Conservation (phyloP, 2,113 vertebrate species). For the Oncorhynchus nerka region DNA sequence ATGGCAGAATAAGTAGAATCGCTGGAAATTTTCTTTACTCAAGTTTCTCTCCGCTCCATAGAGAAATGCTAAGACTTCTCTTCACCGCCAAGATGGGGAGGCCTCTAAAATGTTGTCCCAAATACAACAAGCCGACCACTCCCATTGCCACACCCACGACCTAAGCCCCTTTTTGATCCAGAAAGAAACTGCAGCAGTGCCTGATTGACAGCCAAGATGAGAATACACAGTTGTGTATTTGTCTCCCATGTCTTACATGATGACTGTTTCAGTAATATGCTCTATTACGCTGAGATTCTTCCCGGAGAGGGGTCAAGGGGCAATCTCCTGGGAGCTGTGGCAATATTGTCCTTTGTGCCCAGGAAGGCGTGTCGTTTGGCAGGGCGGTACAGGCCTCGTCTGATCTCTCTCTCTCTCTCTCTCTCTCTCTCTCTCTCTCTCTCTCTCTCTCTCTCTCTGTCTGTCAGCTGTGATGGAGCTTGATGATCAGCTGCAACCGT, state of each 20-base stretch:
- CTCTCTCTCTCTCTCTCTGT: background rate
- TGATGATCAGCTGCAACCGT: constrained; percentile 53
- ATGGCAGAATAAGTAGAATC: too few species aligned
- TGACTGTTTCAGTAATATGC: background rate
- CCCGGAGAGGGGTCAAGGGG: background rate
- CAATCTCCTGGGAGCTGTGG: background rate
- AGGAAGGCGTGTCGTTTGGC: too few species aligned
- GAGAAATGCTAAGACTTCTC: too few species aligned
- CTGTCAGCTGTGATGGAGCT: constrained; percentile 36
- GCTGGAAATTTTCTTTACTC: too few species aligned
- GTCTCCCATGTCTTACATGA: background rate
- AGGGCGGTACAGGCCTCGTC: too few species aligned
- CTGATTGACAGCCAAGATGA: background rate
- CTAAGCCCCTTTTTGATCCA: background rate
- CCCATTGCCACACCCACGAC: too few species aligned
- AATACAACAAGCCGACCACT: too few species aligned
- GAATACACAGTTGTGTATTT: background rate
- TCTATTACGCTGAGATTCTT: background rate
- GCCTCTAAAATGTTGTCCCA: too few species aligned
- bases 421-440: too few species aligned
- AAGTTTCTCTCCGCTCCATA: too few species aligned
- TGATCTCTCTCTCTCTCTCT: too few species aligned
- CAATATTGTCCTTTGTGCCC: background rate
- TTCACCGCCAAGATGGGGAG: too few species aligned
- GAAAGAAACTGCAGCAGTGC: background rate